Evolutionary conservation across 2,888 invertebrate species (phyloP), one percentile per base, ranked within the genome.

Genomic region (Tipula helvola): DNA sequence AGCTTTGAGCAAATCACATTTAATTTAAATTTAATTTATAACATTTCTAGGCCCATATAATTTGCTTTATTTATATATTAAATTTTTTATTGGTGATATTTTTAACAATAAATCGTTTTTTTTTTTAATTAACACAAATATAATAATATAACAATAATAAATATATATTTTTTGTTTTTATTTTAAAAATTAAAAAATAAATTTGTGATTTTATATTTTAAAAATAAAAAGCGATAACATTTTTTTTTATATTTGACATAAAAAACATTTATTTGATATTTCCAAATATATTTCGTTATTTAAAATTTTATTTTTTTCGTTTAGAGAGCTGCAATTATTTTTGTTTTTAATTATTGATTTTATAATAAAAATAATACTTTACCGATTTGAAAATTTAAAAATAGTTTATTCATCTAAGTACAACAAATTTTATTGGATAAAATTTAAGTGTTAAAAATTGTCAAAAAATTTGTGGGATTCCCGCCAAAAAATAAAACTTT

Each of bases 1-100:
- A 85, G 85, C 85, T 85, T 85, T 85, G 85, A 85, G 85, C 85
- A 85, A 85, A 85, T 85, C 85, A 85, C 85, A 44, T 85, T 41
- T 85, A 42, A 42, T 42, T 85, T 41, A 42, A 42, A 18, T 42
- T 85, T 85, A 57, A 57, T 57, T 16, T 57, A 44, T 5, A 2
- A 18, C 13, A 8, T 85, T 57, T 57, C 52, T 57, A 57, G 52
- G 52, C 52, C 52, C 52, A 57, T 16, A 57, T 12, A 57, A 16
- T 57, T 16, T 57, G 52, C 52, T 57, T 57, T 57, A 57, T 57
- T 57, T 16, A 39, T 2, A 39, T 39, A 57, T 57, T 57, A 10
- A n/a, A 28, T 16, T 57, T 16, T 57, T n/a, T 57, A 57, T 57
- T 16, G 52, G 52, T 57, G 52, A 57, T 16, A 16, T 57, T 57